phyloP scores from a whole-genome alignment of 2,797 vertebrate species.

The Anabas testudineus region DNA sequence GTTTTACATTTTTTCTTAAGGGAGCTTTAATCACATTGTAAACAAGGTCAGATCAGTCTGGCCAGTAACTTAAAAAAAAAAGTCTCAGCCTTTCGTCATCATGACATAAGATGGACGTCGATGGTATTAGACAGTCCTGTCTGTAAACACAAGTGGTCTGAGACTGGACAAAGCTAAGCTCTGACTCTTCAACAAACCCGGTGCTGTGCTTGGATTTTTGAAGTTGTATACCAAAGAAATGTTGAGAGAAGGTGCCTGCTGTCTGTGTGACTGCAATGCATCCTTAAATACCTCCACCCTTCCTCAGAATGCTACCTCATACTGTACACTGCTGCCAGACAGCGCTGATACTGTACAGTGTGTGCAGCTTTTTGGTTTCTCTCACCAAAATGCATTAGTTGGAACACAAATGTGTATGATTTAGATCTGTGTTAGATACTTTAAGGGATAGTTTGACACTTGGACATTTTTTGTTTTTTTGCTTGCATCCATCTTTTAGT shows the following conservation, averaged over 20 bases:
- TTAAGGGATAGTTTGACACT: background rate
- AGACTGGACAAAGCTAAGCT: conserved; percentile 63
- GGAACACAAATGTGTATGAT: conserved; percentile 10
- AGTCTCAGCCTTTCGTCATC: conserved; percentile 58
- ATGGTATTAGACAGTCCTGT: conserved; percentile 66
- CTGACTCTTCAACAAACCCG: conserved; percentile 60
- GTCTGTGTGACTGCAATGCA: conserved; percentile 59
- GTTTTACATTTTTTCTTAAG: conserved; percentile 47
- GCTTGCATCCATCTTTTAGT: background rate
- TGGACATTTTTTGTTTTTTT: background rate
- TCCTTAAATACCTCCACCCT: conserved; percentile 67
- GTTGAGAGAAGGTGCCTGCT: conserved; percentile 73
- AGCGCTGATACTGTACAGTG: conserved; percentile 44
- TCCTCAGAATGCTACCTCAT: conserved; percentile 71
- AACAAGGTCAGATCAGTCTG: conserved; percentile 58
- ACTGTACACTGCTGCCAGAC: conserved; percentile 61
- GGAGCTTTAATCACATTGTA: conserved; percentile 54
- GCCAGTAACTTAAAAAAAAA: conserved; percentile 37
- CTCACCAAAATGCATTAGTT: conserved; percentile 17
- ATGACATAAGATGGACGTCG: conserved; percentile 59
- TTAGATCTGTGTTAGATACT: background rate
- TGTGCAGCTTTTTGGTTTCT: conserved; percentile 34
- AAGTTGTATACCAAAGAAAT: conserved; percentile 63
- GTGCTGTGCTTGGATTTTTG: conserved; percentile 82
- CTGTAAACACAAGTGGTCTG: conserved; percentile 60